phyloP scores from a whole-genome alignment of 2,113 vertebrate species.

The Cyanistes caeruleus region DNA sequence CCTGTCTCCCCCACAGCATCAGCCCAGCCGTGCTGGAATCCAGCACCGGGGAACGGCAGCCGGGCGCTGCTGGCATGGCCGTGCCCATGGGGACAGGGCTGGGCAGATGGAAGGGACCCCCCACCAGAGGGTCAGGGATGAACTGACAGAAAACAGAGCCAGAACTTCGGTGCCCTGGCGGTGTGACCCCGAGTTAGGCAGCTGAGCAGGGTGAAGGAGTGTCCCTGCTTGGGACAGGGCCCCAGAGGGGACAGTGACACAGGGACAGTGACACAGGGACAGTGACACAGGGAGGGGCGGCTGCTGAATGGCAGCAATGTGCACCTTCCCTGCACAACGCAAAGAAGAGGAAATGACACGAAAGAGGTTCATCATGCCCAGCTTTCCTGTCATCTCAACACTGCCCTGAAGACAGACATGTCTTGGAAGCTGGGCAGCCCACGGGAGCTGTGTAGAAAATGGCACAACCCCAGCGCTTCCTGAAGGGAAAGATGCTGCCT shows the following conservation, averaged over 20 bases:
- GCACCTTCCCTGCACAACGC: neutral
- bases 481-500: neutral
- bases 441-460: neutral
- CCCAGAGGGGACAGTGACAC: neutral
- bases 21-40: neutral
- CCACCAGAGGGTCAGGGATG: neutral
- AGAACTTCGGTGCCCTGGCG: neutral
- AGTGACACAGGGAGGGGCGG: neutral
- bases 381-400: neutral
- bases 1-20: neutral
- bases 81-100: neutral
- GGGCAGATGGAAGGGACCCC: neutral
- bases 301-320: neutral
- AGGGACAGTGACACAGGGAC: rapidly evolving
- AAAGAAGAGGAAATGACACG: neutral
- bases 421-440: neutral
- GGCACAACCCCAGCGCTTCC: neutral
- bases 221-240: neutral
- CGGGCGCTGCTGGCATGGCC: rapidly evolving
- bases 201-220: neutral
- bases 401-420: neutral
- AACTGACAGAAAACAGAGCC: neutral
- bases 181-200: neutral
- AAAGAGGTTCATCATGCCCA: neutral
- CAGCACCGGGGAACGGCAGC: neutral